Conservation (phyloP, 2,113 vertebrate genomes). For the Cromileptes altivelis region DNA sequence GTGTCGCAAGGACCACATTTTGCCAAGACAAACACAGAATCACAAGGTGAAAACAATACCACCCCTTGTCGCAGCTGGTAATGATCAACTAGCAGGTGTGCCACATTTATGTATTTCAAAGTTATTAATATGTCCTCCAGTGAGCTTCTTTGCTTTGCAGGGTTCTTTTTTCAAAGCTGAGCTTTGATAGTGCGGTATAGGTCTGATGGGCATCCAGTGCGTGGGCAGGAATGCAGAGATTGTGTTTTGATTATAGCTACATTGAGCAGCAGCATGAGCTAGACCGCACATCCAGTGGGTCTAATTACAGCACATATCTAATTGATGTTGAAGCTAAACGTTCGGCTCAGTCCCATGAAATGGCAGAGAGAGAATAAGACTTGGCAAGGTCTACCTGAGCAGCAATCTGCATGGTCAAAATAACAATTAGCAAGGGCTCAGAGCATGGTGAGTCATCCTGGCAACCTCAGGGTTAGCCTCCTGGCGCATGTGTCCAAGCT, state of each 20-base stretch:
- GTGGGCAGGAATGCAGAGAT: slow-evolving; percentile 17
- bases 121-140: not conserved
- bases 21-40: no score
- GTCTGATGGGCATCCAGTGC: slow-evolving; percentile 30
- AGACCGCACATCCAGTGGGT: slow-evolving; percentile 45
- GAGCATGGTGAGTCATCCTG: slow-evolving; percentile 74
- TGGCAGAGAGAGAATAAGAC: slow-evolving; percentile 41
- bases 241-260: slow-evolving; percentile 38
- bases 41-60: no score
- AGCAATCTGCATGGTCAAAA: slow-evolving; percentile 72
- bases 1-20: no score
- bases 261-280: slow-evolving; percentile 34
- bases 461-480: slow-evolving; percentile 51
- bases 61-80: no score
- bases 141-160: not conserved
- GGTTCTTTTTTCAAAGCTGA: not conserved
- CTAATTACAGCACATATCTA: slow-evolving; percentile 62
- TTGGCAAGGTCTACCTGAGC: slow-evolving; percentile 58
- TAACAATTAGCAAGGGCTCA: slow-evolving; percentile 66
- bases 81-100: not conserved
- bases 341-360: slow-evolving; percentile 35
- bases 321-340: slow-evolving; percentile 61
- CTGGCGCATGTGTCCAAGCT: slow-evolving; percentile 59
- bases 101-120: not conserved
- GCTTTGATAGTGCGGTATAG: slow-evolving; percentile 10